Conservation (phyloP, 2,113 vertebrate species). For the Amphilophus citrinellus region DNA sequence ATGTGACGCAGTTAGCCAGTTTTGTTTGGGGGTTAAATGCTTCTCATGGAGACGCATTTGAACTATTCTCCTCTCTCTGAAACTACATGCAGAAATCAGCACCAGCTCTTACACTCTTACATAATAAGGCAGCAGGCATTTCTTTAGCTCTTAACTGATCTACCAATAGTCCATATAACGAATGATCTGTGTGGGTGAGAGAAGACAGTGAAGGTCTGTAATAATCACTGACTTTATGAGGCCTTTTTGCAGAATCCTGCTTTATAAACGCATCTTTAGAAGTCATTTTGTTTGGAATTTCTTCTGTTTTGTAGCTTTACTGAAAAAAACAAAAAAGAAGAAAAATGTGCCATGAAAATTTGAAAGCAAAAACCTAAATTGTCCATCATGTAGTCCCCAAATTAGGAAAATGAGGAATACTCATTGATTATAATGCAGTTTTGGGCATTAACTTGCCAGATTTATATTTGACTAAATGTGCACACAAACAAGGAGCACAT, state of each 20-base stretch:
- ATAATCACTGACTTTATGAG: background rate
- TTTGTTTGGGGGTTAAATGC: background rate
- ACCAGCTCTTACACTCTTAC: background rate
- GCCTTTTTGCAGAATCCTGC: background rate
- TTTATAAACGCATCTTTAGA: background rate
- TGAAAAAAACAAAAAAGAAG: background rate
- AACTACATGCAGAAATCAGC: background rate
- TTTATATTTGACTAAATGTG: background rate
- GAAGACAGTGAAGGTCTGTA: constrained; percentile 1
- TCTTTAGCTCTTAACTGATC: constrained; percentile 1
- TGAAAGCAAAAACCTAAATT: background rate
- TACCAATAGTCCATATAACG: background rate
- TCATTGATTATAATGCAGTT: background rate
- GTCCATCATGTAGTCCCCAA: background rate
- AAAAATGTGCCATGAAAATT: background rate
- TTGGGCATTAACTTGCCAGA: background rate
- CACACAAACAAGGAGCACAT: background rate
- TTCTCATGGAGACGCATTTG: background rate
- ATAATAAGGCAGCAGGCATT: constrained; percentile 3
- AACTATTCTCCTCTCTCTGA: background rate
- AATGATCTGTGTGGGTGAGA: constrained; percentile 1
- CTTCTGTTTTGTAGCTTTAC: background rate
- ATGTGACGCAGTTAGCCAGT: background rate
- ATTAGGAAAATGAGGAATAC: background rate
- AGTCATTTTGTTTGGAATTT: background rate